Conservation (phyloP, 2,113 vertebrate species). For the Microtus pennsylvanicus region DNA sequence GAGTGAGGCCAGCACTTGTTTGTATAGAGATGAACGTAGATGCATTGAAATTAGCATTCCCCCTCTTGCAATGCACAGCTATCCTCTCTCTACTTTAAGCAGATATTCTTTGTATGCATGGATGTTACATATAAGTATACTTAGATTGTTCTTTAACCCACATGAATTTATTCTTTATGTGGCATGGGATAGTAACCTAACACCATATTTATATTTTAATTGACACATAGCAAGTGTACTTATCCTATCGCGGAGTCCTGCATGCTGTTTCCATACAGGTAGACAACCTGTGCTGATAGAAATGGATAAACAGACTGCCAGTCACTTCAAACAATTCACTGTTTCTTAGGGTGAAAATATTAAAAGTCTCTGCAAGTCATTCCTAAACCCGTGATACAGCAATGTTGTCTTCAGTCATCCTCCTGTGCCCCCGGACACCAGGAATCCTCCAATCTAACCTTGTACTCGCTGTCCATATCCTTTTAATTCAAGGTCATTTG, state of each 20-base stretch:
- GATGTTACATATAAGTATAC: background rate
- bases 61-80: background rate
- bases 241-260: background rate
- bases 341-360: background rate
- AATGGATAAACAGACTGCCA: background rate
- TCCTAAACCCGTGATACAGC: background rate
- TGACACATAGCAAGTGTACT: background rate
- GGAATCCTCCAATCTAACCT: background rate
- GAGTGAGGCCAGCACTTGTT: background rate
- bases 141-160: background rate
- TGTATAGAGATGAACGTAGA: background rate
- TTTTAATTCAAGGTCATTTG: slow-evolving; percentile 29
- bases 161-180: slow-evolving; percentile 20
- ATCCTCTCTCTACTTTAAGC: background rate
- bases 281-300: background rate
- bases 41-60: background rate
- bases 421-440: background rate
- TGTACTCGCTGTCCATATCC: background rate
- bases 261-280: background rate
- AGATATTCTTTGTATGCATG: background rate
- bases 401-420: background rate
- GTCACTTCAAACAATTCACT: background rate
- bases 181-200: background rate
- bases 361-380: background rate
- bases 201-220: background rate